phyloP scores from a whole-genome alignment of 1,140 invertebrate genomes.

The Cephus cinctus region DNA sequence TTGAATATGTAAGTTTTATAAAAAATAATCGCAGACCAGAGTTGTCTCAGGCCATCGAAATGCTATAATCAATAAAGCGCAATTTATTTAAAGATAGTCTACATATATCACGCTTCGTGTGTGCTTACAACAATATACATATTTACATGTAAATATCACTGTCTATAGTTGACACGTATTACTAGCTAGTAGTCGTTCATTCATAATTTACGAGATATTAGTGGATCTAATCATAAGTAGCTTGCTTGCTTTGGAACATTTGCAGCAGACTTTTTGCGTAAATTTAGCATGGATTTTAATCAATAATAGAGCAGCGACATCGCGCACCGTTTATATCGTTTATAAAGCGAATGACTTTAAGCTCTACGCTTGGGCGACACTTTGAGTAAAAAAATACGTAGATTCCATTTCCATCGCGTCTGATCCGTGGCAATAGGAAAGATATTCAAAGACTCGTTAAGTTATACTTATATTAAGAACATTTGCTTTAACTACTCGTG shows the following conservation, averaged over 20 bases:
- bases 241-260: slow-evolving; percentile 18
- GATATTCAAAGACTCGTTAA: slow-evolving; percentile 19
- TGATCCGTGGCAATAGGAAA: slow-evolving; percentile 15
- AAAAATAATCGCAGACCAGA: neutral
- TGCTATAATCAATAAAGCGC: slow-evolving; percentile 27
- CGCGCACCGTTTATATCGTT: slow-evolving; percentile 20
- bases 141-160: slow-evolving; percentile 37
- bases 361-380: slow-evolving; percentile 22
- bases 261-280: slow-evolving; percentile 19
- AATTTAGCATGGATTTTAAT: slow-evolving; percentile 19
- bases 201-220: slow-evolving; percentile 28
- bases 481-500: slow-evolving; percentile 22
- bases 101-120: slow-evolving; percentile 37
- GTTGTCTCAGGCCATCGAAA: too few relatives aligned
- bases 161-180: slow-evolving; percentile 21
- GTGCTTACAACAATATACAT: slow-evolving; percentile 41
- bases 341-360: slow-evolving; percentile 27
- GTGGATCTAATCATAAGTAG: slow-evolving; percentile 23
- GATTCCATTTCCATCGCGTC: slow-evolving; percentile 26
- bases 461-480: slow-evolving; percentile 14
- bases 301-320: slow-evolving; percentile 23
- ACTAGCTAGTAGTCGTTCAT: slow-evolving; percentile 26
- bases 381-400: slow-evolving; percentile 44
- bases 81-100: slow-evolving; percentile 37
- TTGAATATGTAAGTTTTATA: neutral